Conservation (phyloP, 53 echinoderm and acorn worm genomes). For the Luidia sarsii region DNA sequence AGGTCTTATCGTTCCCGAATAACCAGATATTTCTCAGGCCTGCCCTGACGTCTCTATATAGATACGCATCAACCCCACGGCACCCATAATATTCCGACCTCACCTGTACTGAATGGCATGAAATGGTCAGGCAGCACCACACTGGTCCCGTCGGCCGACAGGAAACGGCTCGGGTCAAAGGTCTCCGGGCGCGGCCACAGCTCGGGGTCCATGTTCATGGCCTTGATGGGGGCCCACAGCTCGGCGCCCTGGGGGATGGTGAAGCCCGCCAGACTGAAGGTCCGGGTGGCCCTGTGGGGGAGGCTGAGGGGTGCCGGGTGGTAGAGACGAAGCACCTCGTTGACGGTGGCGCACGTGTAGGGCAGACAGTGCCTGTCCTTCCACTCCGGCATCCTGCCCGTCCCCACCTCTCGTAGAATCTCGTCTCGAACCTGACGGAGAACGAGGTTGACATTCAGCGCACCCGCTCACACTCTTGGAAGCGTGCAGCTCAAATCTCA, state of each 20-base stretch:
- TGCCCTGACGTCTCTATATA: no score
- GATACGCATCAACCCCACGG: no score
- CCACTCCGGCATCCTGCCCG: background rate
- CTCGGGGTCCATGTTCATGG: slow-evolving; percentile 2
- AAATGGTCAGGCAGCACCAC: background rate
- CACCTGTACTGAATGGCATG: slow-evolving; percentile 14
- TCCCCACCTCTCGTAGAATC: background rate
- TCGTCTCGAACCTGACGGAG: background rate
- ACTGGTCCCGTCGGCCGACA: background rate
- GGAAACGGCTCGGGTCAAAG: background rate
- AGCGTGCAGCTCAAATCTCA: no score
- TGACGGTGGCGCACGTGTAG: background rate
- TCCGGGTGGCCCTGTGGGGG: background rate
- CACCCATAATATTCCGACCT: background rate
- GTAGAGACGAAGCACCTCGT: background rate
- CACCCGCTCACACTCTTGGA: no score
- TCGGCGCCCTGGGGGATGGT: slow-evolving; percentile 1
- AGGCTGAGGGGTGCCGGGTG: slow-evolving; percentile 1
- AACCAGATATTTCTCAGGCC: no score
- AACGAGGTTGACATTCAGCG: no score
- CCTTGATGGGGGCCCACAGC: background rate
- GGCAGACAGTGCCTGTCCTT: background rate
- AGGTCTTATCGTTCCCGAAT: no score
- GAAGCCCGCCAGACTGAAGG: slow-evolving; percentile 3
- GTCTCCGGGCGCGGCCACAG: background rate